Base-by-base conservation (phyloP, 1,140 invertebrate genomes). In the Pseudobourletiella spinata region DNA sequence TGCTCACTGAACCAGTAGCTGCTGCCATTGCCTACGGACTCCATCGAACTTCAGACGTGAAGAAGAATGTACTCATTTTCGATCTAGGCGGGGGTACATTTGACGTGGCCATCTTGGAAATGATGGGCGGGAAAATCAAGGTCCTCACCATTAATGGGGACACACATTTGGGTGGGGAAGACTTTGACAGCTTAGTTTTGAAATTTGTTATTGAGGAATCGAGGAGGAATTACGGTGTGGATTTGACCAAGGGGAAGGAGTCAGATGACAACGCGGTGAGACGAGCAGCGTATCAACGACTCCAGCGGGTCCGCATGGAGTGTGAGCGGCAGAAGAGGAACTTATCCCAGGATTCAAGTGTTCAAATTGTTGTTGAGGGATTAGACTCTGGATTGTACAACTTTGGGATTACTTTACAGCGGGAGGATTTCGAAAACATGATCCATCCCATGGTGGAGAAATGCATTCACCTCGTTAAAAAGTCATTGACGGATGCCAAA, bases 11-110 rank as follows among this genome's bases (percentile, higher is more conserved):
- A 76, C 97, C 97, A 18, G 98, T 95, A 39, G 96, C 96, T 4
- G 97, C 97, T 56, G 97, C 97, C 64, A 98, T 99, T 78, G 97
- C 97, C 61, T 99, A 99, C 73, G 95, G 95, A 77, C 81, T 99
- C 65, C 95, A 99, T 79, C 98, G 98, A 78, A 96, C 94, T 74
- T 52, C 74, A 73, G 55, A 75, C 74, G n/a, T 25, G 6, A 20
- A 1, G 22, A 30, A 26, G n/a, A 57, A 57, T 0, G 28, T 67
- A 6, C 24, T 67, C 2, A 61, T 67, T 55, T 67, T 64, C 30
- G 81, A 83, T 71, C 70, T 80, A 42, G 79, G 79, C 46, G 79
- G 79, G 65, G 79, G 79, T 39, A 80, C 78, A 30, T 80, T 80
- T 70, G 81, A 83, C 73, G 79, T 83, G 2, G 81, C 81, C 14